A percentile compares a stretch with the other conserved stretches of the same genome.
Evolutionary conservation across 2,888 invertebrate species (phyloP).

Genomic region (Ferdinandea cuprea): DNA sequence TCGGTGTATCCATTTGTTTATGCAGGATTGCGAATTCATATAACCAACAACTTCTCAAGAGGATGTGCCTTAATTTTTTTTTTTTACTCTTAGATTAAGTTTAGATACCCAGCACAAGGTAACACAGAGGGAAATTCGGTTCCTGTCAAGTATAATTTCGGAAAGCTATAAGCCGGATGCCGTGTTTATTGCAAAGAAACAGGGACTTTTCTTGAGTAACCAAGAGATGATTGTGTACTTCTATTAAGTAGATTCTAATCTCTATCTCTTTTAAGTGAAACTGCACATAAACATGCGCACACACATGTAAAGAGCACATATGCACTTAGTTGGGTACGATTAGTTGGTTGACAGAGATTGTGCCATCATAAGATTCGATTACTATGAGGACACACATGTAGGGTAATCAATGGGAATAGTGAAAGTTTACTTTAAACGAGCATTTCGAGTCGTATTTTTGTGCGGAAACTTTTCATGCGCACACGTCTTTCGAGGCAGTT

Average conservation of each 20-base stretch:
- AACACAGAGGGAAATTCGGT: conserved; percentile 10
- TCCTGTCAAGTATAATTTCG: background rate
- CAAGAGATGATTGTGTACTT: background rate
- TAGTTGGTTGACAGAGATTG: conserved; percentile 6
- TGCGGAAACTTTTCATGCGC: background rate
- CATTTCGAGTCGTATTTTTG: background rate
- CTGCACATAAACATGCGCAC: background rate
- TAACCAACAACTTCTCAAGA: conserved; percentile 42
- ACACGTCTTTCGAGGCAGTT: too few species aligned
- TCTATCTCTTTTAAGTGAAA: background rate
- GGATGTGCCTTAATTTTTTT: background rate
- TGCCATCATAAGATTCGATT: conserved; percentile 1
- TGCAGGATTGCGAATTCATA: conserved; percentile 47
- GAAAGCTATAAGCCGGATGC: background rate
- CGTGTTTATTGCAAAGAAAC: background rate
- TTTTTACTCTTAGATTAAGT: conserved; percentile 6
- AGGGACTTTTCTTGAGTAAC: background rate
- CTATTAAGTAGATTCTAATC: background rate
- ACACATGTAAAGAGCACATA: too few species aligned
- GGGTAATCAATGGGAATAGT: background rate
- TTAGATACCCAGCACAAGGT: conserved; percentile 5
- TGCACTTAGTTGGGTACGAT: background rate
- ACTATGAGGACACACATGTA: background rate
- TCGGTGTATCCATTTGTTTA: conserved; percentile 36
- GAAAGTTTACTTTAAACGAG: background rate